phyloP scores from a whole-genome alignment of 2,113 vertebrate species.

The Bucco capensis region DNA sequence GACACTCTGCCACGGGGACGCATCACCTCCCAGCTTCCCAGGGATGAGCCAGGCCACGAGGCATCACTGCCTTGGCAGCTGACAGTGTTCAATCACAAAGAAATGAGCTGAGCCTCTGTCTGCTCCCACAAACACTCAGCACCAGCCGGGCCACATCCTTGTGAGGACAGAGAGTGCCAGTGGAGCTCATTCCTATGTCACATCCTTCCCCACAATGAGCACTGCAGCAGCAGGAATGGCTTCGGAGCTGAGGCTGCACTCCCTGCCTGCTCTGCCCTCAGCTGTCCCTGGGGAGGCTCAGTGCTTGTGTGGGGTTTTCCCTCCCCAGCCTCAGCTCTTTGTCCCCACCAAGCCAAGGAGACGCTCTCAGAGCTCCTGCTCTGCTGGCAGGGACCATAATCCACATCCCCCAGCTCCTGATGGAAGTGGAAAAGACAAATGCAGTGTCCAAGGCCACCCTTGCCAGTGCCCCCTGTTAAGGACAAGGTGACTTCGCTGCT shows the following conservation, averaged over 20 bases:
- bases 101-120: neutral
- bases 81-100: rapidly evolving
- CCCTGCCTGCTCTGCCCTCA: neutral
- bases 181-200: rapidly evolving
- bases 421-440: neutral
- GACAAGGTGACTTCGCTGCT: neutral
- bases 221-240: rapidly evolving
- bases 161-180: rapidly evolving
- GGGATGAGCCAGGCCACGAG: neutral
- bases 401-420: neutral
- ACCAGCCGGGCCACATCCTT: neutral
- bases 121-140: rapidly evolving
- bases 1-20: rapidly evolving
- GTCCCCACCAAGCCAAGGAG: no score
- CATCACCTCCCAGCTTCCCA: neutral
- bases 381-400: no score
- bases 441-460: neutral
- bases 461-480: rapidly evolving
- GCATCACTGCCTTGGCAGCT: neutral
- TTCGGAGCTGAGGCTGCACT: neutral
- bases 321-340: neutral
- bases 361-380: neutral
- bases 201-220: neutral
- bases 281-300: neutral
- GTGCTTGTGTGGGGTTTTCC: neutral